Percentiles rank a stretch among this genome's conserved stretches.
These are phyloP conservation scores for Lymantria monacha DNA, from an alignment of 2,888 invertebrate genomes.

Conservation along the genomic window DNA sequence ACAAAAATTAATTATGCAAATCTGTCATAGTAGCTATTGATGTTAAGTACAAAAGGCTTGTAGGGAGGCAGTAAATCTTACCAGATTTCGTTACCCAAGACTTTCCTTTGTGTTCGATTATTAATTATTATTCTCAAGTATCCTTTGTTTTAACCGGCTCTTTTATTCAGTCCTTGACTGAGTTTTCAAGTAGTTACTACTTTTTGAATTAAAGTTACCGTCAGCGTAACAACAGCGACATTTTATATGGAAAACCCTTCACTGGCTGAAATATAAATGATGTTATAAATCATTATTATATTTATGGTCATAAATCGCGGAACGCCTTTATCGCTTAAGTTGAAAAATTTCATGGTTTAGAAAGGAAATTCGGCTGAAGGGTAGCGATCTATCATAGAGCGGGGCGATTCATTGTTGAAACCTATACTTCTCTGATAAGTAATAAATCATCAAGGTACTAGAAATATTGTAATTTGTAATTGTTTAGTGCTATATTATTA, in stretches of 20 bases:
- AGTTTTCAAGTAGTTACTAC: constrained; percentile 49
- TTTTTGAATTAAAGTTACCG: constrained; percentile 41
- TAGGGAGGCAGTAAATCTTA: constrained; percentile 27
- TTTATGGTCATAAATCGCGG: constrained; percentile 53
- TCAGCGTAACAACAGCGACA: constrained; percentile 32
- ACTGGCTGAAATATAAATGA: constrained; percentile 44
- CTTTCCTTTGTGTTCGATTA: constrained; percentile 62
- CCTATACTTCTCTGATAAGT: constrained; percentile 55
- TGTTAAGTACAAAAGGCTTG: constrained; percentile 26
- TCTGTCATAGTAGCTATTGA: constrained; percentile 11
- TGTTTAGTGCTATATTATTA: no score
- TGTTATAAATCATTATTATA: constrained; percentile 63
- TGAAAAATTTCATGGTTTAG: constrained; percentile 68
- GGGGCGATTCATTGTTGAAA: constrained; percentile 54
- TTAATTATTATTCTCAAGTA: constrained; percentile 60
- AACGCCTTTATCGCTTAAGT: constrained; percentile 66
- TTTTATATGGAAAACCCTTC: constrained; percentile 46
- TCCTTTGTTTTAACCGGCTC: constrained; percentile 55
- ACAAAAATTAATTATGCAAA: constrained; percentile 1
- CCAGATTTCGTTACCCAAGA: constrained; percentile 46
- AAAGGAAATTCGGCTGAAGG: constrained; percentile 62
- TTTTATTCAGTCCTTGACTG: constrained; percentile 43
- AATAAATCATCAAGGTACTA: no score
- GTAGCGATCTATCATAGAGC: constrained; percentile 62
- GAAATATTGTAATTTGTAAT: no score